These are phyloP conservation scores for Vanessa atalanta DNA, from an alignment of 1,140 invertebrate species.

Conservation along the genomic window DNA sequence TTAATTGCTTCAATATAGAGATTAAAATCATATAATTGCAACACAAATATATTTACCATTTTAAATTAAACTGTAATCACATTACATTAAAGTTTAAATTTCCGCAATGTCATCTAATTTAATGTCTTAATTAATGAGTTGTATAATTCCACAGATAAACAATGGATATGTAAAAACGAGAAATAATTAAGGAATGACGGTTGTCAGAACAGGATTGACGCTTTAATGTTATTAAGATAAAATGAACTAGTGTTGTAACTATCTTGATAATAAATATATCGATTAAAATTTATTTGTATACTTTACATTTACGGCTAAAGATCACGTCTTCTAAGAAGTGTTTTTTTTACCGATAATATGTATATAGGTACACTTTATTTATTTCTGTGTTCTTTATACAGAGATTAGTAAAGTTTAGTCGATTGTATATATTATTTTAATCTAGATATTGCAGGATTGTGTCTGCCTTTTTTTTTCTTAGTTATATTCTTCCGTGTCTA, in stretches of 20 bases:
- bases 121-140: neutral
- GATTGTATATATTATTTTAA: no score
- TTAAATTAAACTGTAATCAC: neutral
- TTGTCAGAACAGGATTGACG: constrained; percentile 2
- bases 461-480: no score
- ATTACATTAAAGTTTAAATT: neutral
- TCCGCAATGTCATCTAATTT: neutral
- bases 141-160: constrained; percentile 2
- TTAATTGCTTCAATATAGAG: no score
- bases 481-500: no score
- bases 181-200: neutral
- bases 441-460: no score
- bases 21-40: no score
- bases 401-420: no score
- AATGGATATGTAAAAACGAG: constrained; percentile 6
- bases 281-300: neutral
- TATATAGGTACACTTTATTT: no score
- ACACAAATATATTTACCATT: neutral
- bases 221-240: neutral
- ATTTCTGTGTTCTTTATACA: no score
- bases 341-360: no score
- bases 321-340: no score
- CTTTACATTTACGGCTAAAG: no score
- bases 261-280: neutral
- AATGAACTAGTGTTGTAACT: neutral